Evolutionary conservation across 2,113 vertebrate genomes (phyloP).

Genomic region (Willisornis vidua): DNA sequence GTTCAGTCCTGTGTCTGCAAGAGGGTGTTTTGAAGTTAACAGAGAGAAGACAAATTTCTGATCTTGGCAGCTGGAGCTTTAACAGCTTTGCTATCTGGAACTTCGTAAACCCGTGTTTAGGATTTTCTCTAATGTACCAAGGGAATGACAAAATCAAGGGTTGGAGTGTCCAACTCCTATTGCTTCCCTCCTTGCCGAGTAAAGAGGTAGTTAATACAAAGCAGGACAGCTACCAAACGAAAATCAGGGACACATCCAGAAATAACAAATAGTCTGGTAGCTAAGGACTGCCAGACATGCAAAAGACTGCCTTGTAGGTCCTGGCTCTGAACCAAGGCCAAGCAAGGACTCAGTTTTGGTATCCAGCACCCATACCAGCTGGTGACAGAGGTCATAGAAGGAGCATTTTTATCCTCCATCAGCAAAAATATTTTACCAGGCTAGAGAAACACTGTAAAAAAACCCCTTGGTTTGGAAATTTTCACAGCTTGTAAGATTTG

Average conservation of each 20-base stretch:
- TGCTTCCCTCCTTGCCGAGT: neutral
- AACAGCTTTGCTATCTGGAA: conserved; percentile 17
- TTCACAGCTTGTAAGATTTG: neutral
- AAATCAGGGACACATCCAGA: conserved; percentile 54
- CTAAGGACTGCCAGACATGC: conserved; percentile 52
- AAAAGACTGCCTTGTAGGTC: conserved; percentile 56
- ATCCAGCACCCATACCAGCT: neutral
- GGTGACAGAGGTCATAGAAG: conserved; percentile 25
- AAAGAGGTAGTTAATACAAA: conserved; percentile 53
- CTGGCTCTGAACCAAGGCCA: conserved; percentile 58
- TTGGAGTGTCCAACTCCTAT: neutral
- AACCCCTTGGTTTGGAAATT: neutral
- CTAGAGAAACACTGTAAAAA: neutral
- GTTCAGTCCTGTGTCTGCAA: conserved; percentile 21
- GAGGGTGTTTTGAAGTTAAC: conserved; percentile 38
- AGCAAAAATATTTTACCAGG: conserved; percentile 18
- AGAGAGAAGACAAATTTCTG: conserved; percentile 44
- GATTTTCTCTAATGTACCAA: conserved; percentile 30
- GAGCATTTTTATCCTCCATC: neutral
- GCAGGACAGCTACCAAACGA: conserved; percentile 48
- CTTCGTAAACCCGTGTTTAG: neutral
- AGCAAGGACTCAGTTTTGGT: conserved; percentile 30
- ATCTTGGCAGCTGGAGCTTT: conserved; percentile 20
- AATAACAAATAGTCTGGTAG: conserved; percentile 67
- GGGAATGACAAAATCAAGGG: conserved; percentile 2